Conservation (phyloP, 2,888 invertebrate species). For the Morpho achilles region DNA sequence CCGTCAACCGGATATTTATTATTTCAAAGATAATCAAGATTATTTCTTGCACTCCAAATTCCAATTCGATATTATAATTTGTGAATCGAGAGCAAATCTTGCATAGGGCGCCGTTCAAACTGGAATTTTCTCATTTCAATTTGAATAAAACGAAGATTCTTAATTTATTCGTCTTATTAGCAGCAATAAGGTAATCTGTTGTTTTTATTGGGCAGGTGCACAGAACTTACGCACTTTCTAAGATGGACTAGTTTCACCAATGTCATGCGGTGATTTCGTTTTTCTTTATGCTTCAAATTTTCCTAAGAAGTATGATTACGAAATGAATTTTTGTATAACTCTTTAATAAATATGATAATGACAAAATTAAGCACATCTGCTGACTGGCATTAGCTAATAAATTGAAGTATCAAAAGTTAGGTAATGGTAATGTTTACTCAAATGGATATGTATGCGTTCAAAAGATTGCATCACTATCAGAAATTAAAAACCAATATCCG, state of each 20-base stretch:
- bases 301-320: conserved; percentile 19
- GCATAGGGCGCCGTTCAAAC: conserved; percentile 9
- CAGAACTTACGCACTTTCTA: conserved; percentile 27
- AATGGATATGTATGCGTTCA: too few relatives aligned
- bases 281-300: conserved; percentile 20
- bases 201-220: conserved; percentile 28
- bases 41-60: too few relatives aligned
- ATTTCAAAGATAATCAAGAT: too few relatives aligned
- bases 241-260: conserved; percentile 26
- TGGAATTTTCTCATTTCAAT: conserved; percentile 11
- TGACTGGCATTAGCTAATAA: background rate
- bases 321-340: conserved; percentile 18
- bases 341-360: conserved; percentile 25
- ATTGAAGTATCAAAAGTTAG: too few relatives aligned
- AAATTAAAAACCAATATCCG: too few relatives aligned
- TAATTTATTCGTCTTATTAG: conserved; percentile 25
- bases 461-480: too few relatives aligned
- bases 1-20: too few relatives aligned
- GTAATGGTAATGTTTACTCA: too few relatives aligned
- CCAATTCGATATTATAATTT: conserved; percentile 6
- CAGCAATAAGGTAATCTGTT: conserved; percentile 21
- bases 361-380: conserved; percentile 14
- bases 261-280: conserved; percentile 21
- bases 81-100: conserved; percentile 4
- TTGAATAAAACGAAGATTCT: conserved; percentile 4